These are phyloP conservation scores for Psammodynastes pulverulentus DNA, from an alignment of 2,113 vertebrate species.

Conservation along the genomic window DNA sequence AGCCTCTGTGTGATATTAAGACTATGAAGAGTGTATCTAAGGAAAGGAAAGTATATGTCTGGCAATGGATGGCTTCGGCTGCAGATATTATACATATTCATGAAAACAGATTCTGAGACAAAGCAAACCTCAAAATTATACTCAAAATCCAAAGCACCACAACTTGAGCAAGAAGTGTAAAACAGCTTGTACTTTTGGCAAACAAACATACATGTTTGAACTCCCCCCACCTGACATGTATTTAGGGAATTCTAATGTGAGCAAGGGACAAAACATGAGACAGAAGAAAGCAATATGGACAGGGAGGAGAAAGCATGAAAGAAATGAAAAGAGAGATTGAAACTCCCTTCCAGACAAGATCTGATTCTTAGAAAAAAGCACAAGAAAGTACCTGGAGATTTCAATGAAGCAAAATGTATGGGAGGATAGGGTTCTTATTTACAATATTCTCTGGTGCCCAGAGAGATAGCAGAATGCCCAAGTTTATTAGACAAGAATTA, in stretches of 20 bases:
- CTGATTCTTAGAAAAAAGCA: background rate
- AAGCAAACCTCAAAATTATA: background rate
- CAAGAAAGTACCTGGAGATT: background rate
- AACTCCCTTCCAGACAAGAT: background rate
- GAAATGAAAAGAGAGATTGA: background rate
- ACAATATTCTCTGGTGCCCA: background rate
- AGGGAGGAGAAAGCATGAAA: background rate
- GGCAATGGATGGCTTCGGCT: background rate
- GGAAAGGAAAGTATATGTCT: background rate
- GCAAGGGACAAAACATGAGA: background rate
- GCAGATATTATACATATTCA: background rate
- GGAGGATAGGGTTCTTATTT: background rate
- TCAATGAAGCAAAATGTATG: background rate
- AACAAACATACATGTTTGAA: background rate
- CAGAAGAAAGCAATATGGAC: background rate
- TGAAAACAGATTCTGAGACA: background rate
- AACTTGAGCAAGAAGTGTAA: background rate
- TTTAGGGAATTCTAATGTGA: background rate
- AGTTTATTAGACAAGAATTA: background rate
- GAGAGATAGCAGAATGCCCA: background rate
- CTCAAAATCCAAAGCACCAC: background rate
- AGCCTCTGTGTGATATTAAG: background rate
- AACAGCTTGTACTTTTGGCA: background rate
- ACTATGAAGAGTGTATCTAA: background rate
- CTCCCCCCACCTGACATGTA: background rate